phyloP scores from a whole-genome alignment of 30 jellyfish, hydroid and myxozoan genomes.

The Aurelia sp. region DNA sequence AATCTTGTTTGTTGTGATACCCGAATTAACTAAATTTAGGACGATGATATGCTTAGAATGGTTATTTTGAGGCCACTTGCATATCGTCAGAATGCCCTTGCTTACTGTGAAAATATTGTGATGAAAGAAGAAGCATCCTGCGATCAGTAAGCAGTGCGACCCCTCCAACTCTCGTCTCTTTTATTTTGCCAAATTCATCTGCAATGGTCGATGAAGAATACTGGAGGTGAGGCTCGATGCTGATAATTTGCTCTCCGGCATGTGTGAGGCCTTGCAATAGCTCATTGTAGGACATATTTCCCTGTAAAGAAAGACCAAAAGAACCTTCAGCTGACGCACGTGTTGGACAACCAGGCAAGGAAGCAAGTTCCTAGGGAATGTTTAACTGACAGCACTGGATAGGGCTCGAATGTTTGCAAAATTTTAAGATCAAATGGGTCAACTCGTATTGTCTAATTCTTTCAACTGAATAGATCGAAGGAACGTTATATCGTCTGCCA shows the following conservation, averaged over 20 bases:
- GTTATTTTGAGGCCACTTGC: too few species aligned
- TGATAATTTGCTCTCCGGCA: conserved; percentile 9
- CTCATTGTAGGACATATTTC: conserved; percentile 30
- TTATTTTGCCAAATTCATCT: neutral
- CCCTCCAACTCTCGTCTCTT: conserved; percentile 17
- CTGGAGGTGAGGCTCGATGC: conserved; percentile 18
- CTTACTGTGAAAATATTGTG: conserved; percentile 40
- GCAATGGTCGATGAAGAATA: neutral
- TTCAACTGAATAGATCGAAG: too few species aligned
- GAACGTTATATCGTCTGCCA: too few species aligned
- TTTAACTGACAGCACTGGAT: too few species aligned
- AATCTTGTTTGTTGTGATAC: too few species aligned
- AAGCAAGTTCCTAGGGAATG: too few species aligned
- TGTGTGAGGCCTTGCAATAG: conserved; percentile 26
- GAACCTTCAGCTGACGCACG: neutral
- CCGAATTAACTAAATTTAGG: too few species aligned
- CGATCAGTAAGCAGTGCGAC: conserved; percentile 32
- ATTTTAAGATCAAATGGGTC: too few species aligned
- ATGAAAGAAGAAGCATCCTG: conserved; percentile 31
- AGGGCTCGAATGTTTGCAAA: too few species aligned
- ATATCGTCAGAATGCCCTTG: too few species aligned
- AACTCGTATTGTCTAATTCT: too few species aligned
- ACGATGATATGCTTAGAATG: too few species aligned
- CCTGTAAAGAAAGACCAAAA: neutral
- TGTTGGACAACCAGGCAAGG: neutral